phyloP scores from a whole-genome alignment of 2,797 vertebrate species.

The Cephalopachus bancanus region DNA sequence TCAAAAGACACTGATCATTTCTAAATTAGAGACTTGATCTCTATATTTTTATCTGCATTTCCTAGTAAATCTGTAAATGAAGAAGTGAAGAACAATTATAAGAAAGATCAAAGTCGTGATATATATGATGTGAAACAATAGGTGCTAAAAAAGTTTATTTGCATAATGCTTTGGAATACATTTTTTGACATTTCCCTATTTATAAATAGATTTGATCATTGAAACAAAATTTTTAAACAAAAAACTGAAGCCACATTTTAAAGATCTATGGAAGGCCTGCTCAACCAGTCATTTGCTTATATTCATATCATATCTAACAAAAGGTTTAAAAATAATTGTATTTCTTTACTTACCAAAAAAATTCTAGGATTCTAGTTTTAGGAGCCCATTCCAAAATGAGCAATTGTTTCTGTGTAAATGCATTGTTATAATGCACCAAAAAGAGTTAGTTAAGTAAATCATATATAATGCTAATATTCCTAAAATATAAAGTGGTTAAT shows the following conservation, averaged over 20 bases:
- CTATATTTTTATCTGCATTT: background rate
- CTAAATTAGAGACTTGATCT: background rate
- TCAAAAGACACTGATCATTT: background rate
- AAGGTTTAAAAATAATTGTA: no score
- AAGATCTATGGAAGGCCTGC: background rate
- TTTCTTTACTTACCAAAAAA: no score
- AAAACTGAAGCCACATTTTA: background rate
- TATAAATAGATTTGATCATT: background rate
- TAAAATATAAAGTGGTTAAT: conserved; percentile 15
- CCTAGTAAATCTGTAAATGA: background rate
- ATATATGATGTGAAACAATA: background rate
- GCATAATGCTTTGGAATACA: background rate
- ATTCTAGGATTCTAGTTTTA: no score
- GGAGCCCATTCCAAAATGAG: no score
- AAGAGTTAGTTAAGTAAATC: background rate
- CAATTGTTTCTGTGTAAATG: no score
- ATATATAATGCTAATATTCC: background rate
- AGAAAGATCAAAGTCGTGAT: background rate
- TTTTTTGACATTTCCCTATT: background rate
- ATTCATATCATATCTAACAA: background rate
- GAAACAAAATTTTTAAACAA: background rate
- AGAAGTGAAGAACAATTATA: background rate
- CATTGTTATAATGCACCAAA: no score
- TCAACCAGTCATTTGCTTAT: background rate
- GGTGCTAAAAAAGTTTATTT: background rate